phyloP scores from a whole-genome alignment of 2,888 invertebrate genomes.

The Napeogenes sylphis region DNA sequence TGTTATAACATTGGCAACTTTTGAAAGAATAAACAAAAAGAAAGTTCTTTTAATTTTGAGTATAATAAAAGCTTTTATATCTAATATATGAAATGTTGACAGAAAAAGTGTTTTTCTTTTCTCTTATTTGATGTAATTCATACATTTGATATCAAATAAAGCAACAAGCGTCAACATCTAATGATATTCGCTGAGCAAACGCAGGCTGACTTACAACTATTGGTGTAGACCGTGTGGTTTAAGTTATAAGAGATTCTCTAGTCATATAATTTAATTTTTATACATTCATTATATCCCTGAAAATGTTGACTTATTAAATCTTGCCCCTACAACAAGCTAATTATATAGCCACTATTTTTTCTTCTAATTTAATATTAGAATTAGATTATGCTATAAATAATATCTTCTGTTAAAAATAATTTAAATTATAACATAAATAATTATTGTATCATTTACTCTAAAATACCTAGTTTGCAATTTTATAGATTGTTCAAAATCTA shows the following conservation, averaged over 20 bases:
- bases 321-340: too few relatives aligned
- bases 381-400: too few relatives aligned
- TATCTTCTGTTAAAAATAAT: too few relatives aligned
- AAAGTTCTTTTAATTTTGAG: neutral
- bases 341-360: too few relatives aligned
- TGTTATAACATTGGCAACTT: too few relatives aligned
- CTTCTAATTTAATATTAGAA: too few relatives aligned
- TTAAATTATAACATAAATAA: too few relatives aligned
- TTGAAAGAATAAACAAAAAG: neutral
- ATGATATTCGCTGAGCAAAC: constrained; percentile 73
- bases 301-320: too few relatives aligned
- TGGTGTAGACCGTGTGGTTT: constrained; percentile 45
- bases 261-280: neutral
- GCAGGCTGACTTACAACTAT: constrained; percentile 70
- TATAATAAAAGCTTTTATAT: neutral
- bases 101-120: constrained; percentile 25
- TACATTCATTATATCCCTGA: too few relatives aligned
- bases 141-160: constrained; percentile 42
- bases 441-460: too few relatives aligned
- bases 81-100: constrained; percentile 17
- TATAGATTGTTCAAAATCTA: too few relatives aligned
- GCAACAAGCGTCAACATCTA: constrained; percentile 62
- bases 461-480: too few relatives aligned
- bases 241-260: constrained; percentile 32
- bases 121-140: constrained; percentile 32